Percentiles rank a stretch among this genome's conserved stretches.
These are phyloP conservation scores for Oncorhynchus tshawytscha DNA, from an alignment of 2,113 vertebrate species.

Conservation along the genomic window DNA sequence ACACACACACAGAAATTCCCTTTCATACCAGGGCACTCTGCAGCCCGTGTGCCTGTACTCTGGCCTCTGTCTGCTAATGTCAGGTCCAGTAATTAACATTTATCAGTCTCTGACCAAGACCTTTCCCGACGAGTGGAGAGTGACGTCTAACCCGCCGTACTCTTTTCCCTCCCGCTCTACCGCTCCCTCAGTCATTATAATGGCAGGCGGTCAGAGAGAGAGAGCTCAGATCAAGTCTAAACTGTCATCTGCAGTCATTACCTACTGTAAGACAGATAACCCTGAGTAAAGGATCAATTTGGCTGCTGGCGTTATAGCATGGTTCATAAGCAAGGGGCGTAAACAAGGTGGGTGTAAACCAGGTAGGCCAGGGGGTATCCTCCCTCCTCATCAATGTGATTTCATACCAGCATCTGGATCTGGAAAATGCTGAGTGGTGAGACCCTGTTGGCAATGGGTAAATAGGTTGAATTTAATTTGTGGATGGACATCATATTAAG, in stretches of 20 bases:
- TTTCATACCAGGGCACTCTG: slow-evolving; percentile 17
- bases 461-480: too few relatives aligned
- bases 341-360: not conserved
- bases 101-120: slow-evolving; percentile 72
- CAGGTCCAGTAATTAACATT: slow-evolving; percentile 75
- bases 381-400: too few relatives aligned
- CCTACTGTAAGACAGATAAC: slow-evolving; percentile 32
- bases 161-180: slow-evolving; percentile 51
- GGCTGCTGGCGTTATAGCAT: not conserved
- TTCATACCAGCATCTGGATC: too few relatives aligned
- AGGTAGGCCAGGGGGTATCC: not conserved
- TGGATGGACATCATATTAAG: not conserved
- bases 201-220: slow-evolving; percentile 42
- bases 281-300: slow-evolving; percentile 30
- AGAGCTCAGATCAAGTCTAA: slow-evolving; percentile 45
- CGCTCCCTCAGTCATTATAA: slow-evolving; percentile 56
- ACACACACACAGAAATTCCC: slow-evolving; percentile 12
- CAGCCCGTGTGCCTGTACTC: slow-evolving; percentile 39
- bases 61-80: slow-evolving; percentile 55
- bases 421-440: too few relatives aligned
- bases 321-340: not conserved
- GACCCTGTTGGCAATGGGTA: too few relatives aligned
- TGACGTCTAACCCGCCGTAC: slow-evolving; percentile 57
- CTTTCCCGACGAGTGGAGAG: slow-evolving; percentile 57
- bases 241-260: slow-evolving; percentile 54